Evolutionary conservation across 64 coral and sea anemone species (phyloP).

Genomic region (Montipora cactus): DNA sequence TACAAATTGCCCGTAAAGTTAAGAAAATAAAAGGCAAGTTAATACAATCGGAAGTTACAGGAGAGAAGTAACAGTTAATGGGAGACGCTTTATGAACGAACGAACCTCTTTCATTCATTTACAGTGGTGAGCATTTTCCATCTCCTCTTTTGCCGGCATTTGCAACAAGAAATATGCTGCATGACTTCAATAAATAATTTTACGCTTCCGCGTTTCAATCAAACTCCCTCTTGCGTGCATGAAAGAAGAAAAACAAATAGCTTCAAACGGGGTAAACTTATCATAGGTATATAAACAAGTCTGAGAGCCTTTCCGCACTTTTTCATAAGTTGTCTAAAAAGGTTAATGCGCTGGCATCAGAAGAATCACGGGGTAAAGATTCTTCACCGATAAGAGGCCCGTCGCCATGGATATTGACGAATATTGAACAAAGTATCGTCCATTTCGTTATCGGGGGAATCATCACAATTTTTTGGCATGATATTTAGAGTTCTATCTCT

Average conservation of each 20-base stretch:
- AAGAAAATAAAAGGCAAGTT: too few relatives aligned
- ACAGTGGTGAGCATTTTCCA: too few relatives aligned
- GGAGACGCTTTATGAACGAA: too few relatives aligned
- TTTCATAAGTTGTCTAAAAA: background rate
- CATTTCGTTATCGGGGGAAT: background rate
- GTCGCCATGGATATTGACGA: background rate
- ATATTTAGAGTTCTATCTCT: background rate
- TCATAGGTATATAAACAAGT: background rate
- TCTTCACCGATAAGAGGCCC: background rate
- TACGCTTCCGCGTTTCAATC: background rate
- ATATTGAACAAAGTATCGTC: background rate
- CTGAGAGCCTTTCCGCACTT: background rate
- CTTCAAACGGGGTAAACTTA: background rate
- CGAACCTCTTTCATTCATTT: too few relatives aligned
- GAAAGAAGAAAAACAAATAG: background rate
- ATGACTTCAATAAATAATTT: too few relatives aligned
- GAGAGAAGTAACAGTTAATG: too few relatives aligned
- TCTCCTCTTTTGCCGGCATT: too few relatives aligned
- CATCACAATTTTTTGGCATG: background rate
- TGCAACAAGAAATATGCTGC: too few relatives aligned
- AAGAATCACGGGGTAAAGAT: background rate
- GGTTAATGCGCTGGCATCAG: background rate
- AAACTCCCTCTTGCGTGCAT: background rate
- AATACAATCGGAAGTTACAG: too few relatives aligned
- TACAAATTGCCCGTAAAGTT: too few relatives aligned